Evolutionary conservation across 2,888 invertebrate genomes (phyloP).

Genomic region (Agelastica alni): DNA sequence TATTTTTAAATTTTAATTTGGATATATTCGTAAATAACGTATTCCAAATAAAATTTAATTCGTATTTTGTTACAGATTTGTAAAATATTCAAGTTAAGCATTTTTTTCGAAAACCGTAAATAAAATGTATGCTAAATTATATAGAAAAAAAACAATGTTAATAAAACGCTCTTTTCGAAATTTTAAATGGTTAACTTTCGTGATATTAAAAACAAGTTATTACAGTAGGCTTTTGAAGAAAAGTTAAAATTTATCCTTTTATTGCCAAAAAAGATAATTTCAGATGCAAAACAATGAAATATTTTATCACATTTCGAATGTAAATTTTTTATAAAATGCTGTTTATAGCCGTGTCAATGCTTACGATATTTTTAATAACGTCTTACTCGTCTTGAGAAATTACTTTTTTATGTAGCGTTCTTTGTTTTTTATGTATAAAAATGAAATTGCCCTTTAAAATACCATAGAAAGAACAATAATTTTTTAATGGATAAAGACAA

Average conservation of each 20-base stretch:
- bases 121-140: too few species aligned
- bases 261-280: conserved; percentile 46
- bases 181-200: background rate
- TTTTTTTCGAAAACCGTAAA: too few species aligned
- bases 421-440: background rate
- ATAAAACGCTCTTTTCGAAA: background rate
- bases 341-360: conserved; percentile 31
- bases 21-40: too few species aligned
- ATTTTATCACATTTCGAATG: conserved; percentile 42
- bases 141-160: background rate
- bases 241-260: conserved; percentile 31
- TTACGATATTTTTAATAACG: conserved; percentile 32
- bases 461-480: too few species aligned
- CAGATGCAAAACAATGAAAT: conserved; percentile 44
- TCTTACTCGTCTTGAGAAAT: background rate
- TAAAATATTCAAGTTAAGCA: too few species aligned
- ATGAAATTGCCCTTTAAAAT: too few species aligned
- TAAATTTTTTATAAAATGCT: conserved; percentile 36
- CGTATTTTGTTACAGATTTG: too few species aligned
- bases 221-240: too few species aligned
- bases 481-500: too few species aligned
- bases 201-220: background rate
- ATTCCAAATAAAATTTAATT: too few species aligned
- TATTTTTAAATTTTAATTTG: too few species aligned
- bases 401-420: conserved; percentile 1